Conservation (phyloP, 92 coral and sea anemone species). For the Parazoanthus swiftii region DNA sequence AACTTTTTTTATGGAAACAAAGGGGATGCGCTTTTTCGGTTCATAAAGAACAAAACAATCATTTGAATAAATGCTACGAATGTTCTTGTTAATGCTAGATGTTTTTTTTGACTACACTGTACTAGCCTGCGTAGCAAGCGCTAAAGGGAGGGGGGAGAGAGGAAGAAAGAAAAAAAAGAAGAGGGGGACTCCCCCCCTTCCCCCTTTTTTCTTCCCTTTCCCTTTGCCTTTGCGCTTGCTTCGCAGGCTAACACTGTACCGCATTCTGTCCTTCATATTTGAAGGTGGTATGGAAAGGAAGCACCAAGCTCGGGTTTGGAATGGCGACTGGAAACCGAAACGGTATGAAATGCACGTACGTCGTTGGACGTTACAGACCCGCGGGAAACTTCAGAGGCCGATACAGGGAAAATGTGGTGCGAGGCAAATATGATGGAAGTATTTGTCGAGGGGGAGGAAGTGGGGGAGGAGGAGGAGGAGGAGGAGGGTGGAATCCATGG, state of each 20-base stretch:
- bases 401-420: slow-evolving; percentile 60
- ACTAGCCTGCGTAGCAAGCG: too few species aligned
- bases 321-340: slow-evolving; percentile 50
- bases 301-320: slow-evolving; percentile 77
- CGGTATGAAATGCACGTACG: slow-evolving; percentile 72
- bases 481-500: not conserved
- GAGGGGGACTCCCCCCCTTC: too few species aligned
- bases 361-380: slow-evolving; percentile 81
- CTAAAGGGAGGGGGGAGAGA: too few species aligned
- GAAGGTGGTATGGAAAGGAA: slow-evolving; percentile 80
- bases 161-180: too few species aligned
- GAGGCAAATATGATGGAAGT: slow-evolving; percentile 63
- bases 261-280: not conserved
- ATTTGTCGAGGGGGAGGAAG: slow-evolving; percentile 21
- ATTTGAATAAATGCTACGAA: too few species aligned
- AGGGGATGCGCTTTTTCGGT: not conserved
- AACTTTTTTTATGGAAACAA: not conserved
- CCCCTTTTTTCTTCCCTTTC: too few species aligned
- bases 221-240: too few species aligned
- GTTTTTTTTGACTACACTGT: too few species aligned
- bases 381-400: slow-evolving; percentile 69
- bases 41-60: too few species aligned
- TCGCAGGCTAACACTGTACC: too few species aligned
- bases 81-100: too few species aligned
- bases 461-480: slow-evolving; percentile 5